Base-by-base conservation (phyloP, 1,140 invertebrate species). In the Nasonia longicornis region DNA sequence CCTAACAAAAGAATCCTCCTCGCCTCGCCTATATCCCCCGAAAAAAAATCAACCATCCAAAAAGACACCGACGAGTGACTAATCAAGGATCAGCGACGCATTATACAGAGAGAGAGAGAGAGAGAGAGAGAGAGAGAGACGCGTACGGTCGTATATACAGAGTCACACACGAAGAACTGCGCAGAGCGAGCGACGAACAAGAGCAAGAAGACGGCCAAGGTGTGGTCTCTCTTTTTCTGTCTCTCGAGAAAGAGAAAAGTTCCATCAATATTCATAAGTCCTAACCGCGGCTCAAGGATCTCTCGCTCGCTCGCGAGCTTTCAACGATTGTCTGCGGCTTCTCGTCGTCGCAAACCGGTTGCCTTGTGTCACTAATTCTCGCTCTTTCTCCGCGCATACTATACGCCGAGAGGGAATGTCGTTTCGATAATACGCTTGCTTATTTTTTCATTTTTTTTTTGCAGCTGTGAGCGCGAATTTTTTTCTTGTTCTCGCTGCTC, bases 221-320 rank as follows among this genome's bases (percentile, higher is more conserved):
- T 87, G 87, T 84, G 85, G 86, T 86, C 83, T 77, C 42, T 64
- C 8, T 7, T 12, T 29, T 6, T n/a, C 29, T 16, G 45, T 38
- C 82, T 86, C 85, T 86, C 85, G 85, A 86, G 87, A 89, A 89
- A 89, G 86, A 79, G 77, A 73, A 79, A 79, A 79, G 70, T 86
- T 89, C 87, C 89, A 90, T 90, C 88, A 89, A 89, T 90, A 90
- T 90, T 90, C 89, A 90, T 90, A 90, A 90, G 86, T 88, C 85
- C 84, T 88, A 86, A 87, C 86, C 83, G 84, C 83, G 82, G 86
- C 87, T 89, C 89, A 89, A 90, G 88, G 89, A 89, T 89, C 85
- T 79, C 79, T 64, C 67, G 29, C 67, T 66, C 64, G n/a, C 72
- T 79, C 79, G 66, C 64, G 83, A 85, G 84, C 84, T 85, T 86